Evolutionary conservation across 2,797 vertebrate genomes (phyloP).

Genomic region (Meriones psammophilus): DNA sequence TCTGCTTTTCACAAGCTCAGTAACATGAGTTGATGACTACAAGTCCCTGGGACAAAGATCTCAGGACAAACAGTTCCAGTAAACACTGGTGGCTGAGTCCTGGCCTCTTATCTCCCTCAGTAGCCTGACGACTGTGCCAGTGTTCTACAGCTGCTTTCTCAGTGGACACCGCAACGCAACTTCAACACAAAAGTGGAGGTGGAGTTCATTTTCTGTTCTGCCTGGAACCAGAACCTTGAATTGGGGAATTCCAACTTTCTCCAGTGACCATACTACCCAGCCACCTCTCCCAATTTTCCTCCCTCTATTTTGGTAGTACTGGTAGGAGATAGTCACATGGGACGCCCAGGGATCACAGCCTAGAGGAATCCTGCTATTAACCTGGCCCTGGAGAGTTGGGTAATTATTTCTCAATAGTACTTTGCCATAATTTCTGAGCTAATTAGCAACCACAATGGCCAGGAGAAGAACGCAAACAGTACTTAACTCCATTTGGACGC

Average conservation of each 20-base stretch:
- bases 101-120: background rate
- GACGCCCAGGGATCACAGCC: background rate
- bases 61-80: conserved; percentile 54
- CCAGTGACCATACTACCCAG: too few species aligned
- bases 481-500: conserved; percentile 11
- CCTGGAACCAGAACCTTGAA: background rate
- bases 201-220: conserved; percentile 19
- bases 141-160: background rate
- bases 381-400: background rate
- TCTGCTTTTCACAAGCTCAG: conserved; percentile 39
- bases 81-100: background rate
- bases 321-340: background rate
- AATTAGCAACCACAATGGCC: conserved; percentile 31
- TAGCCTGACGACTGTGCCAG: background rate
- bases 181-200: background rate
- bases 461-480: conserved; percentile 18
- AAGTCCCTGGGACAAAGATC: conserved; percentile 22
- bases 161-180: background rate
- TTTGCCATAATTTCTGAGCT: conserved; percentile 37
- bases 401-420: conserved; percentile 61
- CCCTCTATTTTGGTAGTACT: background rate
- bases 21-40: background rate
- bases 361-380: conserved; percentile 10
- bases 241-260: background rate
- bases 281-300: background rate